Evolutionary conservation across 1,140 invertebrate genomes (phyloP).

Genomic region (Drosophila nebulosa): DNA sequence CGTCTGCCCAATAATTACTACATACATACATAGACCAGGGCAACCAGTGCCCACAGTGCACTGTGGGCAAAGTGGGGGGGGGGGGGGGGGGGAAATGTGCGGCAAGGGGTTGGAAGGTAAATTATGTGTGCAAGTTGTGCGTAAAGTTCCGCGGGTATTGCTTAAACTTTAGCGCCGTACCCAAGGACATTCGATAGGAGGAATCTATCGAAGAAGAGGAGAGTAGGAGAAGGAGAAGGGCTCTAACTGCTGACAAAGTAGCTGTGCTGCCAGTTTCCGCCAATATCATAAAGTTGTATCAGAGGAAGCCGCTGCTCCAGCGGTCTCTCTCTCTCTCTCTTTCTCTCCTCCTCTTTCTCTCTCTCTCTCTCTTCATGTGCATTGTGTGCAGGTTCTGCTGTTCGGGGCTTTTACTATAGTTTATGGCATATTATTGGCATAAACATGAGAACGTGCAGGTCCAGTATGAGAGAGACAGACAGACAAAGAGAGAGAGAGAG

Average conservation of each 20-base stretch:
- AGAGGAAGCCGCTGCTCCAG: slow-evolving; percentile 61
- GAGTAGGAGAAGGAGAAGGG: not conserved
- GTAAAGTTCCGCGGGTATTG: slow-evolving; percentile 64
- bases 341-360: not conserved
- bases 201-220: too few relatives aligned
- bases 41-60: too few relatives aligned
- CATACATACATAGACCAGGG: not conserved
- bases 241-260: slow-evolving; percentile 64
- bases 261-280: slow-evolving; percentile 61
- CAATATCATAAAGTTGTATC: slow-evolving; percentile 71
- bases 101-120: slow-evolving; percentile 19
- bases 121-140: slow-evolving; percentile 75
- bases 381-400: slow-evolving; percentile 32
- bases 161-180: slow-evolving; percentile 71
- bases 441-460: slow-evolving; percentile 71
- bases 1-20: slow-evolving; percentile 69
- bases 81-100: too few relatives aligned
- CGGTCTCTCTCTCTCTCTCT: too few relatives aligned
- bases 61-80: too few relatives aligned
- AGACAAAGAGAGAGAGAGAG: too few relatives aligned
- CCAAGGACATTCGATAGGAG: slow-evolving; percentile 32
- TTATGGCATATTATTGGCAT: slow-evolving; percentile 81
- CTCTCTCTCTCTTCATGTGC: too few relatives aligned
- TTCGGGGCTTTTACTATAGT: slow-evolving; percentile 60
- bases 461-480: too few relatives aligned